Evolutionary conservation across 2,113 vertebrate species (phyloP), one percentile per base, ranked within the genome.

Genomic region (Oxyruncus cristatus): DNA sequence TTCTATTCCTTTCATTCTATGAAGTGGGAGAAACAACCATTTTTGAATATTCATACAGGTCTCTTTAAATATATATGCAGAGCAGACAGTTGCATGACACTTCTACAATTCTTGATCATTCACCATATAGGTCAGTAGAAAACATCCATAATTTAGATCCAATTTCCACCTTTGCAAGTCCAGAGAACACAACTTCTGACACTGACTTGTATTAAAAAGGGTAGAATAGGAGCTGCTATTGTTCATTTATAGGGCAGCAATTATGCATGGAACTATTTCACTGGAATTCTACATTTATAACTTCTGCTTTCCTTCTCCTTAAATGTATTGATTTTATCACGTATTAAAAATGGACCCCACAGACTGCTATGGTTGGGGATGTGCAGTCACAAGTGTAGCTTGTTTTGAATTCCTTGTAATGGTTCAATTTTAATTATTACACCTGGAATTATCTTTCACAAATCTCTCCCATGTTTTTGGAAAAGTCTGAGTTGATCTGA

Each of bases 121-220:
- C 94, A 89, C 89, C 49, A 79, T 74, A 94, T 55, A 79, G 70
- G 80, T 71, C 63, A 94, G 56, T 58, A 72, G 67, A 85, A 92
- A 95, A 85, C 49, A 95, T 92, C 46, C 35, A 81, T 94, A 62
- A 86, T 93, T 96, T 86, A 96, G 58, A 84, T 88, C 70, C 76
- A 79, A 95, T 93, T 95, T 88, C 70, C 41, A 88, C 62, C 67
- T 82, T 85, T 79, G 30, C 56, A 85, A 89, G 33, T 63, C 65
- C 59, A 67, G 62, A 81, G 62, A 95, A 91, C 62, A 74, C 58
- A 93, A 67, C 66, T 93, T 80, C 66, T 93, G 76, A 72, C 50
- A 62, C 32, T 30, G 61, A 37, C 35, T 81, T 70, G 30, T 65
- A 83, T 52, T 78, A 49, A 83, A 76, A 89, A 73, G 41, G 16